phyloP scores from a whole-genome alignment of 2,113 vertebrate genomes.

The Platysteira castanea region DNA sequence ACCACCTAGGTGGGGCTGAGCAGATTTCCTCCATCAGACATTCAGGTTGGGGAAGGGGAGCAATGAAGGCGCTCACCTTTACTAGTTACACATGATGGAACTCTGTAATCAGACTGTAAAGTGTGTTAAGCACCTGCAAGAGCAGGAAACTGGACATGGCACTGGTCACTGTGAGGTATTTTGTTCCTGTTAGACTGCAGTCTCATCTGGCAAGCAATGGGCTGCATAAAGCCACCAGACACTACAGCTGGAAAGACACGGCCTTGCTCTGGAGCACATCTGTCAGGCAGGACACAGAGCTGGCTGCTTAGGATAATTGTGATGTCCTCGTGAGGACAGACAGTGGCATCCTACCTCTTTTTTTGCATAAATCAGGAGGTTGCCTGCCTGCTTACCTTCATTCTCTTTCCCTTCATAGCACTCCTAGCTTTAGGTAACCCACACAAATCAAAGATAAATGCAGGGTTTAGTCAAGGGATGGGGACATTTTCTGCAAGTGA shows the following conservation, averaged over 20 bases:
- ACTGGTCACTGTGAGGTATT: background rate
- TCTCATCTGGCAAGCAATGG: background rate
- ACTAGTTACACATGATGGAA: background rate
- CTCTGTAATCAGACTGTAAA: background rate
- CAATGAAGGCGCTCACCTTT: background rate
- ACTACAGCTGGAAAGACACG: fast-evolving
- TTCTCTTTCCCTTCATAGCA: background rate
- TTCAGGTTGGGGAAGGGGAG: background rate
- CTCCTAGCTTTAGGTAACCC: background rate
- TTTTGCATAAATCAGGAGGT: background rate
- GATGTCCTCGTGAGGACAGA: background rate
- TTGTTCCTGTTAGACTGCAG: background rate
- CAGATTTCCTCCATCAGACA: background rate
- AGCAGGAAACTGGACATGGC: background rate
- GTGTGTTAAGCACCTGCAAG: background rate
- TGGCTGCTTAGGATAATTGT: background rate
- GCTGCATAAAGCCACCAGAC: background rate
- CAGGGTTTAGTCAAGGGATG: background rate
- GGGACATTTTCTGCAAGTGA: background rate
- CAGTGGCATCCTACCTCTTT: background rate
- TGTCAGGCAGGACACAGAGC: background rate
- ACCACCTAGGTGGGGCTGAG: background rate
- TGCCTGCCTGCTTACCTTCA: background rate
- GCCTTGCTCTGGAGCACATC: background rate
- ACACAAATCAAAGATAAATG: background rate